Base-by-base conservation (phyloP, 2,113 vertebrate species). In the Myxocyprinus asiaticus region DNA sequence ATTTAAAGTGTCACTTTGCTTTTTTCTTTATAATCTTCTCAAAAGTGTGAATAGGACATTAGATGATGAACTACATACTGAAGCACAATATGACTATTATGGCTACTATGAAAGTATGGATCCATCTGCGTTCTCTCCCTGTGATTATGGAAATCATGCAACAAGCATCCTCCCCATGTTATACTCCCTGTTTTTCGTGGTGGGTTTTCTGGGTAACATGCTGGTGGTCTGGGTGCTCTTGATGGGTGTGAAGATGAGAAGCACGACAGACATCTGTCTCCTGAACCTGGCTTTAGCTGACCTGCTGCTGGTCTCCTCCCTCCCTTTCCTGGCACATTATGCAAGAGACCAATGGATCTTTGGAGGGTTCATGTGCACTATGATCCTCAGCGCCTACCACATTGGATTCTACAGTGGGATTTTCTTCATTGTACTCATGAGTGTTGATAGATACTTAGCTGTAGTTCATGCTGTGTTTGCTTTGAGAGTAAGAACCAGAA, bases 381-480 rank as follows among this genome's bases (percentile, higher is more conserved):
- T 93, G 0, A 86, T 96, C 14, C 92, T 94, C 0, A 90, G 92
- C 1, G 3, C 90, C 42, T 96, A 96, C 76, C 44, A 92, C 0
- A 67, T 94, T 0, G 94, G 94, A 42, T 96, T 95, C 76, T 98
- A 95, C 81, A 88, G 93, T 0, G 94, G 95, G 0, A 94, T 94
- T 79, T 95, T 97, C 8, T 98, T 98, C 83, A 93, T 96, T 51
- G 91, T 92, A 81, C 89, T 98, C n/a, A 86, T 98, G 93, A 97
- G 96, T n/a, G 72, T 98, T 0, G 96, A 98, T 73, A 89, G 95
- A 7, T 98, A 98, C 79, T 84, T 97, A 89, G 96, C 96, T 3
- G 94, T 98, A 3, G 96, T 98, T 9, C 95, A 96, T 0, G 94
- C 95, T 0, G 89, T 96, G 82, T 94, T 94, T 66, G 93, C 94